Conservation (phyloP, 2,888 invertebrate species). For the Tenthredo amoena region DNA sequence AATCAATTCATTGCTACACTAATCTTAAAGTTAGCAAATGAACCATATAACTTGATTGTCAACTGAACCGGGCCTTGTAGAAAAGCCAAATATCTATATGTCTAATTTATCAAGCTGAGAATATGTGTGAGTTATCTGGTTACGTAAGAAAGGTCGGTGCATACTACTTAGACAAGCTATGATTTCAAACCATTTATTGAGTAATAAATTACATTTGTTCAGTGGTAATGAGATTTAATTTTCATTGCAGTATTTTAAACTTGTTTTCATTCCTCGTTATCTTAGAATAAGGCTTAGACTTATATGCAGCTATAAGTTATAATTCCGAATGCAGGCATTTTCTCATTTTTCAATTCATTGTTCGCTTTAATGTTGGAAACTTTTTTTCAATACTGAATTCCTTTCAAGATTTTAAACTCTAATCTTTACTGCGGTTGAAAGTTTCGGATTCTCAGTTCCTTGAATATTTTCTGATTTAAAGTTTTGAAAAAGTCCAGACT, state of each 20-base stretch:
- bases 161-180: not conserved
- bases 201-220: conserved; percentile 37
- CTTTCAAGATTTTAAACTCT: not conserved
- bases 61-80: not conserved
- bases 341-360: not conserved
- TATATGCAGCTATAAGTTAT: not conserved
- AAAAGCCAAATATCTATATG: not conserved
- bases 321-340: not conserved
- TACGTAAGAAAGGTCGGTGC: conserved; percentile 50
- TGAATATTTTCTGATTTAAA: not conserved
- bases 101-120: not conserved
- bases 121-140: conserved; percentile 15
- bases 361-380: not conserved
- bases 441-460: not conserved
- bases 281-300: not conserved
- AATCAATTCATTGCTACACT: not conserved
- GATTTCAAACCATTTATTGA: conserved; percentile 25
- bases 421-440: not conserved
- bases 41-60: conserved; percentile 10
- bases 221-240: conserved; percentile 21
- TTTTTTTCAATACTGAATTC: not conserved
- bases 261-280: not conserved
- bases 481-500: not conserved
- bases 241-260: not conserved
- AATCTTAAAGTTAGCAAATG: conserved; percentile 4